Evolutionary conservation across 2,797 vertebrate species (phyloP).

Genomic region (Champsocephalus esox): DNA sequence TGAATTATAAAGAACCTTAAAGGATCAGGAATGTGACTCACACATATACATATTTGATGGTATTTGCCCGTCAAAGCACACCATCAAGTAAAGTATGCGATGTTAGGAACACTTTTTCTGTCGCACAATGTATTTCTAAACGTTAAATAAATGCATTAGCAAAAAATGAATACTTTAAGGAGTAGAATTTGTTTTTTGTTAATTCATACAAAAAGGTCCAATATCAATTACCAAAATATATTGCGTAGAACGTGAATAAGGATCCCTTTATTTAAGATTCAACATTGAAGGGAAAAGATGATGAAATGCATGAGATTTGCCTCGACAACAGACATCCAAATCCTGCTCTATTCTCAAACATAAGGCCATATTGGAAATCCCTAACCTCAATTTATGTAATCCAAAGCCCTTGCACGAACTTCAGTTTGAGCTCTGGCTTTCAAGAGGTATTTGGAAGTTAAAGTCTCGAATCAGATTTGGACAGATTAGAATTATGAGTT

Average conservation of each 20-base stretch:
- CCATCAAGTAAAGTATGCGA: conserved; percentile 48
- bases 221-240: conserved; percentile 53
- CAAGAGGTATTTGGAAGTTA: conserved; percentile 88
- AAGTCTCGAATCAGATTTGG: conserved; percentile 89
- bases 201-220: conserved; percentile 11
- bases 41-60: conserved; percentile 84
- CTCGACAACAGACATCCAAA: conserved; percentile 50
- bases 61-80: conserved; percentile 79
- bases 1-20: conserved; percentile 92
- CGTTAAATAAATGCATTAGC: conserved; percentile 38
- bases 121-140: conserved; percentile 47
- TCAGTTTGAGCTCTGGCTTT: conserved; percentile 82
- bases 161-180: conserved; percentile 3
- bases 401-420: conserved; percentile 83
- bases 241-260: conserved; percentile 25
- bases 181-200: conserved; percentile 2
- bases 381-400: conserved; percentile 83
- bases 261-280: conserved; percentile 48
- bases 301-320: conserved; percentile 45
- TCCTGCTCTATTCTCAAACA: conserved; percentile 64
- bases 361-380: conserved; percentile 75
- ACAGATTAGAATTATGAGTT: conserved; percentile 89
- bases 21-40: conserved; percentile 86
- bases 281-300: conserved; percentile 33
- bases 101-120: conserved; percentile 61